phyloP scores from a whole-genome alignment of 2,888 invertebrate genomes.

The Spilarctia lutea region DNA sequence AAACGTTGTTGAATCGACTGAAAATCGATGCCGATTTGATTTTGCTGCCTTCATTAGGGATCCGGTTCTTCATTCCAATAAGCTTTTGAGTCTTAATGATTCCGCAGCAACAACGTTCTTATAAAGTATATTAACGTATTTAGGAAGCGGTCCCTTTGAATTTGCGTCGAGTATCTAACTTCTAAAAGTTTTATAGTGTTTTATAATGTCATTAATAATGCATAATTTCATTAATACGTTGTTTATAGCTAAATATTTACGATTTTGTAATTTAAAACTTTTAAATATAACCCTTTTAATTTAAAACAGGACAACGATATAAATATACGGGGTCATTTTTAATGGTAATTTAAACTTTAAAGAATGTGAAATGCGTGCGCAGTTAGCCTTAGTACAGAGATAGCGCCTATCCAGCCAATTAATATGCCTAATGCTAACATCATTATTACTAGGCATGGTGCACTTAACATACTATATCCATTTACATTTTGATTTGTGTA shows the following conservation, averaged over 20 bases:
- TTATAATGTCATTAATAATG: slow-evolving; percentile 67
- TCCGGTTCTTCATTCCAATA: slow-evolving; percentile 85
- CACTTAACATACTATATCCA: slow-evolving; percentile 86
- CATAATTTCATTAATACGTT: slow-evolving; percentile 68
- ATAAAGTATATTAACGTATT: slow-evolving; percentile 80
- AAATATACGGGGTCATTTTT: neutral
- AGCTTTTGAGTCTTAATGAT: slow-evolving; percentile 80
- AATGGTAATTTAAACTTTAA: slow-evolving; percentile 46
- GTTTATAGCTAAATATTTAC: slow-evolving; percentile 61
- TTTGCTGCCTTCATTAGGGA: slow-evolving; percentile 84
- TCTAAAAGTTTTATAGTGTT: slow-evolving; percentile 64
- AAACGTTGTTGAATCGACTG: slow-evolving; percentile 76
- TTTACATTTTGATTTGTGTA: slow-evolving; percentile 86
- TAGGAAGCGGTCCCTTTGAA: slow-evolving; percentile 82
- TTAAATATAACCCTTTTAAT: slow-evolving; percentile 34
- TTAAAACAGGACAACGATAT: slow-evolving; percentile 29
- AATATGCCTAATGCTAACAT: slow-evolving; percentile 87
- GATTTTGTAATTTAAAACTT: slow-evolving; percentile 50
- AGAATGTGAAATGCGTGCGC: slow-evolving; percentile 67
- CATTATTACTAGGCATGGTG: slow-evolving; percentile 84
- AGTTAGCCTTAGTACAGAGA: slow-evolving; percentile 72
- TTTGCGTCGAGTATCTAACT: slow-evolving; percentile 63
- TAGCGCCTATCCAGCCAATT: slow-evolving; percentile 83
- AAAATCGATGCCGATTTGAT: slow-evolving; percentile 84
- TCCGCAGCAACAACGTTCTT: slow-evolving; percentile 80